These are phyloP conservation scores for Apaloderma vittatum DNA, from an alignment of 2,113 vertebrate species.

Conservation along the genomic window DNA sequence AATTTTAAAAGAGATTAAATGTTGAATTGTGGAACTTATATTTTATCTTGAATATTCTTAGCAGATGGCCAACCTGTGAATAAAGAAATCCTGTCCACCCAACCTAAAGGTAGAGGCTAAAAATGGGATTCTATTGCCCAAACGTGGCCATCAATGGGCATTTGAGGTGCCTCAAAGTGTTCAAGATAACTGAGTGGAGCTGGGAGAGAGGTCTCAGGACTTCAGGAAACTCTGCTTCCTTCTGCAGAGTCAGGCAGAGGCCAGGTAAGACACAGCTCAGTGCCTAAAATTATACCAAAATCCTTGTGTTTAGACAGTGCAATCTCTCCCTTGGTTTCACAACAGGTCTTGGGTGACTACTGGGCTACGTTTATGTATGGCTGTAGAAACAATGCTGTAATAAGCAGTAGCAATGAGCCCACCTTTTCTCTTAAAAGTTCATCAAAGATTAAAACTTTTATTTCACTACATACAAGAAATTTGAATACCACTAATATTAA, in stretches of 20 bases:
- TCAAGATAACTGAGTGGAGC: background rate
- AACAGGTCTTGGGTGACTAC: background rate
- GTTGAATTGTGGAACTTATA: background rate
- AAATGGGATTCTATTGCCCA: background rate
- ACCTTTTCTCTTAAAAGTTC: background rate
- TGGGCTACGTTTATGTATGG: background rate
- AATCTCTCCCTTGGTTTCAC: background rate
- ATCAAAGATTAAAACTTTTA: background rate
- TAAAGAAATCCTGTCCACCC: background rate
- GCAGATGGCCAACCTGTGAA: background rate
- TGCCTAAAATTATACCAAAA: background rate
- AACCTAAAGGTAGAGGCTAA: background rate
- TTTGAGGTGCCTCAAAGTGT: background rate
- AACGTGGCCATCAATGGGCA: rapidly evolving
- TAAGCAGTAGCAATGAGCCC: background rate
- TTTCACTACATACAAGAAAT: background rate
- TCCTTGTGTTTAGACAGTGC: background rate
- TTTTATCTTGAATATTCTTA: background rate
- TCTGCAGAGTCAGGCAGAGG: background rate
- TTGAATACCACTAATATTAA: background rate
- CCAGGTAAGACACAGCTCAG: background rate
- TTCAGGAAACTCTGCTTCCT: background rate
- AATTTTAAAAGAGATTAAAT: background rate
- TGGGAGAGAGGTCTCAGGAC: background rate
- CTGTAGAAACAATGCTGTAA: background rate